These are phyloP conservation scores for Morbakka virulenta DNA, from an alignment of 30 jellyfish, hydroid and myxozoan species.

Conservation along the genomic window DNA sequence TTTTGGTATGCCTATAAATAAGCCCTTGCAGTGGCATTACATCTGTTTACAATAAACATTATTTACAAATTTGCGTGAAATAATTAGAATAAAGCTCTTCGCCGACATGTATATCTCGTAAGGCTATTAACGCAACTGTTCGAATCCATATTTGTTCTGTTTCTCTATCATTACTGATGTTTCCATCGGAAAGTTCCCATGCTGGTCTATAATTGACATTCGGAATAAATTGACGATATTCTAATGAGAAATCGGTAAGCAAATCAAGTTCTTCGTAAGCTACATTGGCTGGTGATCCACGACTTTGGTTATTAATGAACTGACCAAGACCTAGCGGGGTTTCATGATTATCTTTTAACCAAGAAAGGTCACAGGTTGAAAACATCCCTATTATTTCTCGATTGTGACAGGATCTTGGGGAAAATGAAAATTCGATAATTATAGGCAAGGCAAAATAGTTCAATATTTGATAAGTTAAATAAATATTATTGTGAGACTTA, in stretches of 20 bases:
- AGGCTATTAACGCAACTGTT: constrained; percentile 42
- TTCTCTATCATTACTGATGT: neutral
- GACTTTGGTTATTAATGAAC: constrained; percentile 53
- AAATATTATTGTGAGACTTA: too few species aligned
- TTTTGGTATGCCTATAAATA: too few species aligned
- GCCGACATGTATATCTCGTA: constrained; percentile 23
- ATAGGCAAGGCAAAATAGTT: too few species aligned
- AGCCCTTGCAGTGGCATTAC: too few species aligned
- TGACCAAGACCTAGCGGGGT: constrained; percentile 82
- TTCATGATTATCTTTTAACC: constrained; percentile 4
- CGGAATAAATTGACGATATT: constrained; percentile 48
- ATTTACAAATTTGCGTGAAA: constrained; percentile 50
- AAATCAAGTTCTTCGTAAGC: constrained; percentile 62
- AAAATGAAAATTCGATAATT: too few species aligned
- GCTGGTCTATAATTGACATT: constrained; percentile 37
- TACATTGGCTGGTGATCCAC: constrained; percentile 53
- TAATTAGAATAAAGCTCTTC: constrained; percentile 68
- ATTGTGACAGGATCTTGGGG: constrained; percentile 6
- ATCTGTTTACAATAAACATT: too few species aligned
- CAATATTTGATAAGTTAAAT: too few species aligned
- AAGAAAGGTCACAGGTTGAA: constrained; percentile 32
- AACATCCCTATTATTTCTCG: constrained; percentile 14
- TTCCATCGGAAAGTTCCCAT: constrained; percentile 8
- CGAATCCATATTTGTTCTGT: constrained; percentile 16
- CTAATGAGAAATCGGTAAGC: constrained; percentile 45